phyloP scores from a whole-genome alignment of 2,797 vertebrate species.

The Gila robusta region DNA sequence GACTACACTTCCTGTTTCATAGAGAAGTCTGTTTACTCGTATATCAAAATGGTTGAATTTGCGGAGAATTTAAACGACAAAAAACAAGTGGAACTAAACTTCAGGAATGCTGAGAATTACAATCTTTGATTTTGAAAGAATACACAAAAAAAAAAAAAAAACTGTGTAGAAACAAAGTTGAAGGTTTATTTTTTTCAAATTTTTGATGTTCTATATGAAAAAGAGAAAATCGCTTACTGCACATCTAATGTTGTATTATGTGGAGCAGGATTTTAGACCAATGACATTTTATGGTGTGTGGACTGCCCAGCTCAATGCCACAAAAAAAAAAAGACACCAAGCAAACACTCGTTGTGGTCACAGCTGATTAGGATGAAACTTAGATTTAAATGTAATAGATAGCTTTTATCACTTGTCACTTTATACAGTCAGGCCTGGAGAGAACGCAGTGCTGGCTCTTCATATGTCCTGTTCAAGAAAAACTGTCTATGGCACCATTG shows the following conservation, averaged over 20 bases:
- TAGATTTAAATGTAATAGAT: background rate
- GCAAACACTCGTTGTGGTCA: background rate
- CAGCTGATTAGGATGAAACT: background rate
- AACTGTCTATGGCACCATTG: background rate
- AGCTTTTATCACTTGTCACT: background rate
- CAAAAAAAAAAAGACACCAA: background rate
- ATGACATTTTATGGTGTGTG: background rate
- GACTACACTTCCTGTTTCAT: slow-evolving; percentile 4
- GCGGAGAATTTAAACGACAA: background rate
- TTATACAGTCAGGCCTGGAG: background rate
- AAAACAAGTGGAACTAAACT: background rate
- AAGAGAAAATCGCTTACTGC: background rate
- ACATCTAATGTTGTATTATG: background rate
- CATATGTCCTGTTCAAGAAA: background rate
- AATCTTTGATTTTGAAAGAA: background rate
- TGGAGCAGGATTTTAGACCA: background rate
- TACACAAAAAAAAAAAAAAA: background rate
- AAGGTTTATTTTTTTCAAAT: no score
- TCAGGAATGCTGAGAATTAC: background rate
- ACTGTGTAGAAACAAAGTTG: background rate
- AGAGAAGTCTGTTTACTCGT: slow-evolving; percentile 3
- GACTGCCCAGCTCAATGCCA: background rate
- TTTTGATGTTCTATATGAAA: background rate
- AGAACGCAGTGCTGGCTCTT: no score
- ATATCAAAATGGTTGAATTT: slow-evolving; percentile 19